Percentiles rank a stretch among this genome's conserved stretches.
Conservation (phyloP, 2,888 invertebrate genomes). For the Chloroclystis v-ata region DNA sequence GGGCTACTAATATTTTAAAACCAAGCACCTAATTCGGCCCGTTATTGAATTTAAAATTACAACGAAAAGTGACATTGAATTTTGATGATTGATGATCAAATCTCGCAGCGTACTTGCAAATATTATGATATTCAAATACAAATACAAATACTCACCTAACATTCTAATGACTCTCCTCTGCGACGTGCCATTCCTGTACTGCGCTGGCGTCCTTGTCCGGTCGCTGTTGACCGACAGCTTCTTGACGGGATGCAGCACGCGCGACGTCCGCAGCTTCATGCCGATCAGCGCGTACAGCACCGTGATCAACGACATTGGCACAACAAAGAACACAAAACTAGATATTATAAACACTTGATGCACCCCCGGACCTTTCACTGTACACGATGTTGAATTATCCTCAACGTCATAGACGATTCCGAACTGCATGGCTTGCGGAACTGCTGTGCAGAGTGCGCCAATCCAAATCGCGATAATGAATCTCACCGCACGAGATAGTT, state of each 20-base stretch:
- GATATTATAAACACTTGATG: slow-evolving; percentile 88
- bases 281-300: slow-evolving; percentile 89
- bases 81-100: too few relatives aligned
- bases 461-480: slow-evolving; percentile 88
- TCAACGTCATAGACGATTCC: slow-evolving; percentile 80
- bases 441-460: slow-evolving; percentile 83
- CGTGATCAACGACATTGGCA: slow-evolving; percentile 91
- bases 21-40: too few relatives aligned
- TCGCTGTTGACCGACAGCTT: slow-evolving; percentile 72
- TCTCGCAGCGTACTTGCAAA: too few relatives aligned
- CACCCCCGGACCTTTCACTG: slow-evolving; percentile 77
- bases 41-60: too few relatives aligned
- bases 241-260: slow-evolving; percentile 78
- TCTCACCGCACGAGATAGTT: slow-evolving; percentile 87
- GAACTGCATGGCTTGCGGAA: slow-evolving; percentile 89
- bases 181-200: slow-evolving; percentile 75
- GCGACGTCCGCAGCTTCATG: slow-evolving; percentile 82
- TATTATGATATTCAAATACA: too few relatives aligned
- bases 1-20: too few relatives aligned
- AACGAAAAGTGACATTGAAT: too few relatives aligned
- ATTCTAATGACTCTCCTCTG: slow-evolving; percentile 86
- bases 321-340: slow-evolving; percentile 88
- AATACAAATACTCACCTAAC: slow-evolving; percentile 81
- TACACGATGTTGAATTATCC: slow-evolving; percentile 75
- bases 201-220: slow-evolving; percentile 51